Evolutionary conservation across 2,797 vertebrate species (phyloP).

Genomic region (Steatocranus sp.): DNA sequence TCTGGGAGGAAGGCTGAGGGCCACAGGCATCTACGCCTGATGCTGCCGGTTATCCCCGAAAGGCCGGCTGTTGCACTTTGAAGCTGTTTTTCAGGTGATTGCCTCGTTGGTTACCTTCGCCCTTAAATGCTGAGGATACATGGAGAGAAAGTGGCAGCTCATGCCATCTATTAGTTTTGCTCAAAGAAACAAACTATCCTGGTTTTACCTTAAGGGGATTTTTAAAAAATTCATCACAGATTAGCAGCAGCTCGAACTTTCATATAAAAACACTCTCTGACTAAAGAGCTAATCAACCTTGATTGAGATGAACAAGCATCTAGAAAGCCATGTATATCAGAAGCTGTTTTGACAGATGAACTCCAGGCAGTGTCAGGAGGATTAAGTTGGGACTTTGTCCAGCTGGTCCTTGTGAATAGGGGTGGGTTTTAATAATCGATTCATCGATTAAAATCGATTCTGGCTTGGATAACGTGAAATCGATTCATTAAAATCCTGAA

Average conservation of each 20-base stretch:
- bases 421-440: no score
- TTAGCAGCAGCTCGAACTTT: conserved; percentile 20
- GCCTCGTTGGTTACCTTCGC: not conserved
- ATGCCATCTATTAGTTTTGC: not conserved
- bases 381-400: not conserved
- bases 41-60: not conserved
- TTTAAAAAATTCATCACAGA: conserved; percentile 20
- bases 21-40: not conserved
- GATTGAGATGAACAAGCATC: not conserved
- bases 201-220: not conserved
- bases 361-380: not conserved
- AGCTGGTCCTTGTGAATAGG: not conserved
- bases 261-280: not conserved
- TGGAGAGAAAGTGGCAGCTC: not conserved
- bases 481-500: no score
- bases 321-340: not conserved
- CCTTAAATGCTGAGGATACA: not conserved
- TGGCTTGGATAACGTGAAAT: no score
- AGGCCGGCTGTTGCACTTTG: not conserved
- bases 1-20: conserved; percentile 18
- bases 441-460: no score
- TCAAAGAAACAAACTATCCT: conserved; percentile 8
- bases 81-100: not conserved
- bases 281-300: not conserved
- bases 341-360: not conserved